These are phyloP conservation scores for Holothuria leucospilota DNA, from an alignment of 53 echinoderm and acorn worm species.

Conservation along the genomic window DNA sequence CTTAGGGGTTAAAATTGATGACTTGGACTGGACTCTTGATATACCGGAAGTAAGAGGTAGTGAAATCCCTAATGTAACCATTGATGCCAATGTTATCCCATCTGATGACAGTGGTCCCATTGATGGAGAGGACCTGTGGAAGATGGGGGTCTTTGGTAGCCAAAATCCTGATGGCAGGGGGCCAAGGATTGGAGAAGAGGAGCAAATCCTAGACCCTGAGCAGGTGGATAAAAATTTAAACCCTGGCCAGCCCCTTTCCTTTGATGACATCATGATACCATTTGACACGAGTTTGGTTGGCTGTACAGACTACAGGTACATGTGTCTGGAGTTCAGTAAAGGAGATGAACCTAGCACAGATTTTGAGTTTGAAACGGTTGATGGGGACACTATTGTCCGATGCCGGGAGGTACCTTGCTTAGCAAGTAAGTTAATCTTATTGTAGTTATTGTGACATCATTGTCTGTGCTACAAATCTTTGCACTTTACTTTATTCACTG, in stretches of 20 bases:
- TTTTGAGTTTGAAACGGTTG: slow-evolving; percentile 67
- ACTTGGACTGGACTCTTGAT: slow-evolving; percentile 64
- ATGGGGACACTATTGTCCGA: slow-evolving; percentile 42
- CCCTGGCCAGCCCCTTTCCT: slow-evolving; percentile 25
- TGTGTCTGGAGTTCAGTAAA: slow-evolving; percentile 91
- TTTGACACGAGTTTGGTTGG: slow-evolving; percentile 71
- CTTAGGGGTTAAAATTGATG: slow-evolving; percentile 44
- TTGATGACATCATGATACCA: slow-evolving; percentile 25
- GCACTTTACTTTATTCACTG: no score
- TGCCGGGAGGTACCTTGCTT: slow-evolving; percentile 49
- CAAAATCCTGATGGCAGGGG: slow-evolving; percentile 82
- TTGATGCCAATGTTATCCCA: slow-evolving; percentile 61
- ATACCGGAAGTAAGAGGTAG: slow-evolving; percentile 37
- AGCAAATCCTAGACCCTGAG: slow-evolving; percentile 77
- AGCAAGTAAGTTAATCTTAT: slow-evolving; percentile 31
- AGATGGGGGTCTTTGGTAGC: slow-evolving; percentile 82
- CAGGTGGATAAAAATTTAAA: slow-evolving; percentile 59
- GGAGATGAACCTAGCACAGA: slow-evolving; percentile 76
- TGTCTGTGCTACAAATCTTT: no score
- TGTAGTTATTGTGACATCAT: no score
- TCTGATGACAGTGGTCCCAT: slow-evolving; percentile 80
- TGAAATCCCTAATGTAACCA: slow-evolving; percentile 55
- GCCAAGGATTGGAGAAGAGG: slow-evolving; percentile 57
- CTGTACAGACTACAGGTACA: slow-evolving; percentile 78
- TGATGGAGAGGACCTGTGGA: slow-evolving; percentile 81